Evolutionary conservation across 1,140 invertebrate genomes (phyloP).

Genomic region (Pogonognathellus flavescens): DNA sequence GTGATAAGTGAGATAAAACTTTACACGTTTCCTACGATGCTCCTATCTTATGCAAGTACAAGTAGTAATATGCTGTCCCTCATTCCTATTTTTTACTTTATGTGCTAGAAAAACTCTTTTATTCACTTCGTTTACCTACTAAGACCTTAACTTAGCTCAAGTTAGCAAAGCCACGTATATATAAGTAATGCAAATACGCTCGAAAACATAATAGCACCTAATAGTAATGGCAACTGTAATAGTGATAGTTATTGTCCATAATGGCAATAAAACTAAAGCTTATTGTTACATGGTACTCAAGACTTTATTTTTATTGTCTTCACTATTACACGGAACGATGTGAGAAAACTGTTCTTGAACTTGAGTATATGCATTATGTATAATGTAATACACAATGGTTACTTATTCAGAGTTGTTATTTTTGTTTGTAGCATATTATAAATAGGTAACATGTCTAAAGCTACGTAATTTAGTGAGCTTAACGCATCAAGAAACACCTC

Average conservation of each 20-base stretch:
- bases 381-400: not conserved
- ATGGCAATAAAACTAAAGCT: conserved; percentile 42
- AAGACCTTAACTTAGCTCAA: not conserved
- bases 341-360: conserved; percentile 50
- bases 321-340: conserved; percentile 27
- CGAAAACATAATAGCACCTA: conserved; percentile 25
- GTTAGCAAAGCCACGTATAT: conserved; percentile 14
- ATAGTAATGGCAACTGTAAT: conserved; percentile 45
- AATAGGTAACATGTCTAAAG: not conserved
- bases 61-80: too few species aligned
- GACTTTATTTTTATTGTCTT: conserved; percentile 26
- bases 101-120: not conserved
- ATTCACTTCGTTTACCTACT: not conserved
- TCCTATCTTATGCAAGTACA: not conserved
- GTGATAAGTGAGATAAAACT: conserved; percentile 48
- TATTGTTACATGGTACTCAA: conserved; percentile 17
- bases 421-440: too few species aligned
- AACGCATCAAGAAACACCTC: conserved; percentile 30
- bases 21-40: conserved; percentile 40
- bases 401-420: too few species aligned
- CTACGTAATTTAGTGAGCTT: conserved; percentile 9
- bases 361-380: conserved; percentile 1
- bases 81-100: too few species aligned
- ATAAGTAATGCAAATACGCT: not conserved
- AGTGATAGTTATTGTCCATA: conserved; percentile 24